These are phyloP conservation scores for Chydorus sphaericus DNA, from an alignment of 2,888 invertebrate species.

Conservation along the genomic window DNA sequence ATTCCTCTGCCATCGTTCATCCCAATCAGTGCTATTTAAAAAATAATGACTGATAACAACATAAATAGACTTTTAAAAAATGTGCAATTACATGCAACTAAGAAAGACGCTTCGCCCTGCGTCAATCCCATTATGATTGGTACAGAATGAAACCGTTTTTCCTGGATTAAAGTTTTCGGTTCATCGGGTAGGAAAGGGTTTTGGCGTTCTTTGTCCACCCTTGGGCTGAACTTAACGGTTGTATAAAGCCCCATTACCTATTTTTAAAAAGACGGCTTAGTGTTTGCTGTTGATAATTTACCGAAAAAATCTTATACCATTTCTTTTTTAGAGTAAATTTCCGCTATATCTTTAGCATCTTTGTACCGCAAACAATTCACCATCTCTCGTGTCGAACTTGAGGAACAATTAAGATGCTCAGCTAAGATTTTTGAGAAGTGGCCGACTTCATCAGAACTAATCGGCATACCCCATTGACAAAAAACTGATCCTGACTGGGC, in stretches of 20 bases:
- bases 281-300: not conserved
- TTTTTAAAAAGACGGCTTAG: not conserved
- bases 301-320: no score
- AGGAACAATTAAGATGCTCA: not conserved
- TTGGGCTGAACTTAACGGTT: not conserved
- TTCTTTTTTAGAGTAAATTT: not conserved
- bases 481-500: not conserved
- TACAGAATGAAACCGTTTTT: not conserved
- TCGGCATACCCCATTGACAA: not conserved
- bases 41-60: not conserved
- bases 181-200: not conserved
- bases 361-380: not conserved
- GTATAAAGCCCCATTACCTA: not conserved
- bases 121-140: slow-evolving; percentile 1
- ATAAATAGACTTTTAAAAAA: not conserved
- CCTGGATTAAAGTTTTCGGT: not conserved
- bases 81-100: slow-evolving; percentile 6
- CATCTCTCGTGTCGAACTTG: not conserved
- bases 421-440: slow-evolving; percentile 1
- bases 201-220: not conserved
- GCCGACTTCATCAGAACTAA: not conserved
- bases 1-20: not conserved
- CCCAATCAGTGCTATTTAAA: not conserved
- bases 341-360: not conserved
- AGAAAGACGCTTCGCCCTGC: not conserved